Evolutionary conservation across 2,113 vertebrate species (phyloP).

Genomic region (Orcinus orca): DNA sequence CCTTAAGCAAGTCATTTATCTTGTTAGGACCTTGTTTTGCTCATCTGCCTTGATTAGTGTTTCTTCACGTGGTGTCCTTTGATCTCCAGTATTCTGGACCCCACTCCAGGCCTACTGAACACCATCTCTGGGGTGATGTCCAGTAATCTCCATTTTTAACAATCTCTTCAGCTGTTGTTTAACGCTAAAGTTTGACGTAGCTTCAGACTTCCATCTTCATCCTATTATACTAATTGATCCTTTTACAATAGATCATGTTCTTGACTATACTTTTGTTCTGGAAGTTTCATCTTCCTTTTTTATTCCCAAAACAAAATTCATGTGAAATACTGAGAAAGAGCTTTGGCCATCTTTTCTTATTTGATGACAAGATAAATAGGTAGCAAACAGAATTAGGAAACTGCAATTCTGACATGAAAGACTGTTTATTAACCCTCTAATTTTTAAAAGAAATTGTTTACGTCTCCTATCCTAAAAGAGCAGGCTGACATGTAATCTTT

Average conservation of each 20-base stretch:
- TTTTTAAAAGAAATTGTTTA: neutral
- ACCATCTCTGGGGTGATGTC: neutral
- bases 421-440: neutral
- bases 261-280: neutral
- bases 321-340: neutral
- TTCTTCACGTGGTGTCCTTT: neutral
- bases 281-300: neutral
- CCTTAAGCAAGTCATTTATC: neutral
- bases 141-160: neutral
- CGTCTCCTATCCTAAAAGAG: neutral
- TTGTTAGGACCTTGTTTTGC: neutral
- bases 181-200: neutral
- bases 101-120: neutral
- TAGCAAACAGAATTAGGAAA: neutral
- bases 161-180: neutral
- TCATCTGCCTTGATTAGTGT: neutral
- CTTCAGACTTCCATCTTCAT: slow-evolving; percentile 19
- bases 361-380: neutral
- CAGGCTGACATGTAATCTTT: neutral
- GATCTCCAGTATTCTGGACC: neutral
- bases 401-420: neutral
- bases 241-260: neutral
- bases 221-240: neutral
- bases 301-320: neutral
- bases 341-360: neutral